These are phyloP conservation scores for Patiria pectinifera DNA, from an alignment of 53 echinoderm and acorn worm species.

Conservation along the genomic window DNA sequence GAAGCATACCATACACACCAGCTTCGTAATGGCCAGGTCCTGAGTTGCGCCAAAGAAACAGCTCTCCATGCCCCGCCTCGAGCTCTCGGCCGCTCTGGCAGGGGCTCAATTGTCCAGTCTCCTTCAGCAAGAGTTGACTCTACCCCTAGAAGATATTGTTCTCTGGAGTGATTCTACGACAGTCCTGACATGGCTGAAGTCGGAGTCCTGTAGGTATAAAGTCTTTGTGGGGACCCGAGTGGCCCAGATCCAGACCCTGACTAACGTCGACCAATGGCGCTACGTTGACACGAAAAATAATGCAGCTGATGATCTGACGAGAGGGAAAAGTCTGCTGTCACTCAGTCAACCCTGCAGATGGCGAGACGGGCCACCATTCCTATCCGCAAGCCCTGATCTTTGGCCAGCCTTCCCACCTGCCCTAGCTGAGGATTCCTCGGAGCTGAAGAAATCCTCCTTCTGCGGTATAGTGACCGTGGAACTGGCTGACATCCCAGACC, in stretches of 20 bases:
- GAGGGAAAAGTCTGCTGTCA: background rate
- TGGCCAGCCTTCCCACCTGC: slow-evolving; percentile 23
- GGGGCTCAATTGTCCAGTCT: no score
- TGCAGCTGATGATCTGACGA: background rate
- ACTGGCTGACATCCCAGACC: background rate
- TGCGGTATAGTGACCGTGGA: slow-evolving; percentile 41
- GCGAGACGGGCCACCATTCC: slow-evolving; percentile 37
- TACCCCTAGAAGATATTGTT: no score
- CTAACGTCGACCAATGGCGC: slow-evolving; percentile 20
- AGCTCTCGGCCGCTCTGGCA: no score
- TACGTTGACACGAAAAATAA: slow-evolving; percentile 34
- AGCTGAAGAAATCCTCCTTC: slow-evolving; percentile 11
- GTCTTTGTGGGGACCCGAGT: slow-evolving; percentile 4
- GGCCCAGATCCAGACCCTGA: background rate
- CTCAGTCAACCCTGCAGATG: slow-evolving; percentile 13
- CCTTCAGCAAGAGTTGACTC: no score
- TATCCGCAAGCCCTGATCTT: background rate
- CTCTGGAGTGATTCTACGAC: slow-evolving; percentile 43
- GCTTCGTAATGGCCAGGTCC: no score
- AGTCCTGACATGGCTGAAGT: slow-evolving; percentile 44
- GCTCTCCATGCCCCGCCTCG: no score
- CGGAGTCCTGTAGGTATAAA: slow-evolving; percentile 34
- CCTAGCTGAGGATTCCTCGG: background rate
- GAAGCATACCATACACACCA: no score
- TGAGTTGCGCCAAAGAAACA: no score